Conservation (phyloP, 2,797 vertebrate genomes). For the Alca torda region DNA sequence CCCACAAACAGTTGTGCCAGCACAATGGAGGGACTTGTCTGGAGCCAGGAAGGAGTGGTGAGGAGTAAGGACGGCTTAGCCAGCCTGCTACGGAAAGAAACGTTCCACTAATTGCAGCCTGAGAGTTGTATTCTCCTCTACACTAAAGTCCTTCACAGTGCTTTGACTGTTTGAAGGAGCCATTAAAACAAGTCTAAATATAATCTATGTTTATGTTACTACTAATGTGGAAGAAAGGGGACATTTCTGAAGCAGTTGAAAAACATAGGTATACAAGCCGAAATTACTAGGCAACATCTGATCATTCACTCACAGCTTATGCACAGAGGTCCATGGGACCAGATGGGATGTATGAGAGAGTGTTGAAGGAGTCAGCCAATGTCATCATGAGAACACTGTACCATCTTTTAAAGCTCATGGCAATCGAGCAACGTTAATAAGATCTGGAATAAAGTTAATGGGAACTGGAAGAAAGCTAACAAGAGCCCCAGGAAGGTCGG, state of each 20-base stretch:
- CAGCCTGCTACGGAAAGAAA: not conserved
- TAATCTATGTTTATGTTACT: not conserved
- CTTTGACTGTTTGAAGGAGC: not conserved
- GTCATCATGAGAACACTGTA: not conserved
- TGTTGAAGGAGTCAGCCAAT: not conserved
- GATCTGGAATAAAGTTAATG: not conserved
- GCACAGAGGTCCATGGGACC: not conserved
- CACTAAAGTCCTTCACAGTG: not conserved
- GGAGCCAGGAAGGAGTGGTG: not conserved
- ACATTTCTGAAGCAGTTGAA: not conserved
- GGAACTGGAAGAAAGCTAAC: not conserved
- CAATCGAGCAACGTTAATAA: not conserved
- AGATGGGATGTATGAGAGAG: fast-evolving
- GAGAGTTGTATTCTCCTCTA: not conserved
- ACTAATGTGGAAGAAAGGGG: not conserved
- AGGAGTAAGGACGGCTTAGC: not conserved
- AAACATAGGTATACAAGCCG: not conserved
- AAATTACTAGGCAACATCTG: not conserved
- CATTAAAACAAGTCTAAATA: not conserved
- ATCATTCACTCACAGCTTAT: not conserved
- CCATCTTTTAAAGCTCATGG: not conserved
- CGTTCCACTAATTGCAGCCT: not conserved
- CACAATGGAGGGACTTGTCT: not conserved
- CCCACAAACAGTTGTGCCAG: not conserved
- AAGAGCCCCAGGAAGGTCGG: not conserved